Base-by-base conservation (phyloP, 2,797 vertebrate genomes). In the Serranus cabrilla region DNA sequence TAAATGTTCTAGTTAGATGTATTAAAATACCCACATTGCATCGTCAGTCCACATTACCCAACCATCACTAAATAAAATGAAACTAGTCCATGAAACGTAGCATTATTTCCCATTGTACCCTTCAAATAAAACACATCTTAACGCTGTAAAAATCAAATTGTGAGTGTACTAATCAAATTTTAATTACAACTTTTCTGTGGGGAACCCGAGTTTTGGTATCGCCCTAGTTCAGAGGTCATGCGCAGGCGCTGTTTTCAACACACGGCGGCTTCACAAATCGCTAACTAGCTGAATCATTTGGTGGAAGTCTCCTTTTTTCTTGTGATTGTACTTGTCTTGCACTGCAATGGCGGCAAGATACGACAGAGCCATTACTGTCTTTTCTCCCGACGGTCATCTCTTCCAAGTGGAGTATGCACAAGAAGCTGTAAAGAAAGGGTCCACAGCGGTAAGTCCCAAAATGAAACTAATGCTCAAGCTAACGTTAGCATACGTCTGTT, bases 371-470 rank as follows among this genome's bases (percentile, higher is more conserved):
- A 97, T 97, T 51, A 97, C 96, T 3, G 96, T 97, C 0, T 97
- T 97, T 75, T 97, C 96, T 20, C 97, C 97, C 0, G 97, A 97
- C 0, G 97, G 97, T 0, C 97, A 97, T 69, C 94, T 97, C 2
- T 97, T 97, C 57, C 97, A 97, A 92, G 97, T 97, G 79, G 97
- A 97, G 83, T 97, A 97, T 80, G 97, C 96, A 5, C 97, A 97
- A 73, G 96, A 97, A 73, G 96, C 96, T 0, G 96, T 97, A 73
- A 97, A 97, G 88, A 97, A 97, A 83, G 97, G 96, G 7, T 97
- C 96, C 40, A 97, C 97, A 0, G 97, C 96, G 80, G 97, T 97
- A 87, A 94, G 96, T 79, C 37, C 10, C 20, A 5, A 25, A 62
- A 60, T 70, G 14, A 52, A 80, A 79, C 79, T 82, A 79, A 83